Evolutionary conservation across 2,113 vertebrate genomes (phyloP).

Genomic region (Indri indri): DNA sequence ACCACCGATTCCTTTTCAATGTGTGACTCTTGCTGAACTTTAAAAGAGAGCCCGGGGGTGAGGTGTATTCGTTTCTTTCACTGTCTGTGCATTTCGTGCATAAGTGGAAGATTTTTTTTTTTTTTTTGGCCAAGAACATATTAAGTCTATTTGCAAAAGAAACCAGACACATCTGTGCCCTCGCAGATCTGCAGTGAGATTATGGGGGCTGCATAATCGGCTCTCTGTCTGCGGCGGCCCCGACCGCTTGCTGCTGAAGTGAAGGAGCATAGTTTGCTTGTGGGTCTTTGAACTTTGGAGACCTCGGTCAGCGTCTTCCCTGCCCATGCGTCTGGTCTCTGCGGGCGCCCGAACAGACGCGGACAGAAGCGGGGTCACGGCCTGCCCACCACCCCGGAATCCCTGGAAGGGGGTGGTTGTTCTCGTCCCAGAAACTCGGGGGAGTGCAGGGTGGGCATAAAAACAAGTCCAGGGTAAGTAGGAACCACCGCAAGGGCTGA

Average conservation of each 20-base stretch:
- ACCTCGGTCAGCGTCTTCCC: slow-evolving; percentile 58
- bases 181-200: slow-evolving; percentile 79
- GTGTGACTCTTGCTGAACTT: background rate
- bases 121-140: slow-evolving; percentile 60
- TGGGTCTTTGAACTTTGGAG: slow-evolving; percentile 76
- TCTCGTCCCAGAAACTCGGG: background rate
- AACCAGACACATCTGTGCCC: slow-evolving; percentile 79
- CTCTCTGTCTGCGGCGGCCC: slow-evolving; percentile 73
- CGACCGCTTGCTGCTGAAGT: slow-evolving; percentile 63
- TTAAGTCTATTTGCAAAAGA: slow-evolving; percentile 79
- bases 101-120: slow-evolving; percentile 47
- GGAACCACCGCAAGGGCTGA: background rate
- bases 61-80: background rate
- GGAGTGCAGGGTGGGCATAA: background rate
- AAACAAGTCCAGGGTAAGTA: background rate
- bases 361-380: slow-evolving; percentile 35
- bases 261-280: slow-evolving; percentile 68
- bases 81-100: slow-evolving; percentile 9
- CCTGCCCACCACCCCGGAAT: background rate
- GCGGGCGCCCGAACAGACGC: slow-evolving; percentile 36
- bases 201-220: slow-evolving; percentile 74
- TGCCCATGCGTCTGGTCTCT: slow-evolving; percentile 39
- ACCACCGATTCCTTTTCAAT: background rate
- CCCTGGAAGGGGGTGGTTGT: background rate
- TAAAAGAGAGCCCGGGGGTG: background rate